Percentiles rank a stretch among this genome's conserved stretches.
phyloP scores from a whole-genome alignment of 2,888 invertebrate genomes.

The Nephrocerus scutellatus region DNA sequence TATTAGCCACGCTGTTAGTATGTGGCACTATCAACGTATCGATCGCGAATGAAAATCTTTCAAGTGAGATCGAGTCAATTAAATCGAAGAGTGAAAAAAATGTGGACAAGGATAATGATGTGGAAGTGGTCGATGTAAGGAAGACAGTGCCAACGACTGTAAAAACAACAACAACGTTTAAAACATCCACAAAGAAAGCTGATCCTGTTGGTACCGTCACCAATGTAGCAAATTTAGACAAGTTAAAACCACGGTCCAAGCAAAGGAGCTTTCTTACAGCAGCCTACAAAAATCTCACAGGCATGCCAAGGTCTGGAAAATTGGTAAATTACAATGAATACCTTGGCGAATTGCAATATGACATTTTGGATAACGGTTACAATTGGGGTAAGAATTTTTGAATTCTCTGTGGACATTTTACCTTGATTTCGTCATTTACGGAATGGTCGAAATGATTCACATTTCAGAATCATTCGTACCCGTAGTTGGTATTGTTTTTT shows the following conservation, averaged over 20 bases:
- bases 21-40: conserved; percentile 31
- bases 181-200: conserved; percentile 7
- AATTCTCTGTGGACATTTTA: too few species aligned
- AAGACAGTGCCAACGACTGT: not conserved
- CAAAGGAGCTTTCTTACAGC: too few species aligned
- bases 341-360: conserved; percentile 36
- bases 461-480: too few species aligned
- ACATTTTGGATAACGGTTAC: conserved; percentile 35
- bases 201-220: not conserved
- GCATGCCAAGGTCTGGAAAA: conserved; percentile 32
- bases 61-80: conserved; percentile 31
- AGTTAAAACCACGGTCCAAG: too few species aligned
- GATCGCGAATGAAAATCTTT: conserved; percentile 35
- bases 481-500: too few species aligned
- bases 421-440: too few species aligned
- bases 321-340: conserved; percentile 33
- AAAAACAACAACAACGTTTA: conserved; percentile 5
- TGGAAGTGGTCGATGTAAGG: conserved; percentile 27
- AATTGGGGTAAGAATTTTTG: conserved; percentile 38
- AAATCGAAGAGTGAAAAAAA: conserved; percentile 14
- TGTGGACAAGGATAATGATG: conserved; percentile 19
- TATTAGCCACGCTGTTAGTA: conserved; percentile 34
- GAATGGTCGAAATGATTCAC: too few species aligned
- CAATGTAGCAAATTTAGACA: too few species aligned
- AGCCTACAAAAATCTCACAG: conserved; percentile 31